phyloP scores from a whole-genome alignment of 2,888 invertebrate species.

The Auanema sp. region DNA sequence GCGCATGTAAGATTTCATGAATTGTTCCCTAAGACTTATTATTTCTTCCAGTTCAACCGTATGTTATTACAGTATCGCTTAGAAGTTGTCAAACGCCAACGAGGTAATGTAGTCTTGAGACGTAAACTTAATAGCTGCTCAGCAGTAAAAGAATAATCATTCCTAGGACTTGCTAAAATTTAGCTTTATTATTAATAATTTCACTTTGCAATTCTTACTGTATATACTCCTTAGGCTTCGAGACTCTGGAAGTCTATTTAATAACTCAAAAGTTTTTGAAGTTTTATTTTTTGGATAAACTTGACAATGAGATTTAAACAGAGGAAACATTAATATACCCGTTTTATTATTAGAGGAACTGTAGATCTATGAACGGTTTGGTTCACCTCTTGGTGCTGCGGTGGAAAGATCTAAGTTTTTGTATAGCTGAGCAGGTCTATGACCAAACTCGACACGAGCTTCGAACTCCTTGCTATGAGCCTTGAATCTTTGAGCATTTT shows the following conservation, averaged over 20 bases:
- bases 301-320: constrained; percentile 5
- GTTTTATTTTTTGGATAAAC: not conserved
- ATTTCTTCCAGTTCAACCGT: constrained; percentile 34
- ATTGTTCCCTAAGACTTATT: not conserved
- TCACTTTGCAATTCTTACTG: not conserved
- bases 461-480: constrained; percentile 9
- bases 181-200: not conserved
- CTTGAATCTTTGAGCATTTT: too few species aligned
- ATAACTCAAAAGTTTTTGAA: not conserved
- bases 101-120: constrained; percentile 34
- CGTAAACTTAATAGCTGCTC: constrained; percentile 23
- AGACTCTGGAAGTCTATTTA: not conserved
- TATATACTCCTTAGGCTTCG: not conserved
- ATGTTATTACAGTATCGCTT: constrained; percentile 43
- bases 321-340: not conserved
- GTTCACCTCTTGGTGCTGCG: not conserved
- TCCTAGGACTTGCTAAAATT: not conserved
- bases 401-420: constrained; percentile 12
- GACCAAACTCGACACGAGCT: constrained; percentile 10
- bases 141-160: not conserved
- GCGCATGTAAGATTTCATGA: constrained; percentile 19
- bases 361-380: not conserved
- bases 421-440: constrained; percentile 14
- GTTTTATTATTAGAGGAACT: not conserved
- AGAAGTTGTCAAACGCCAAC: constrained; percentile 39